Base-by-base conservation (phyloP, 2,113 vertebrate species). In the Notarius quadriscutis region DNA sequence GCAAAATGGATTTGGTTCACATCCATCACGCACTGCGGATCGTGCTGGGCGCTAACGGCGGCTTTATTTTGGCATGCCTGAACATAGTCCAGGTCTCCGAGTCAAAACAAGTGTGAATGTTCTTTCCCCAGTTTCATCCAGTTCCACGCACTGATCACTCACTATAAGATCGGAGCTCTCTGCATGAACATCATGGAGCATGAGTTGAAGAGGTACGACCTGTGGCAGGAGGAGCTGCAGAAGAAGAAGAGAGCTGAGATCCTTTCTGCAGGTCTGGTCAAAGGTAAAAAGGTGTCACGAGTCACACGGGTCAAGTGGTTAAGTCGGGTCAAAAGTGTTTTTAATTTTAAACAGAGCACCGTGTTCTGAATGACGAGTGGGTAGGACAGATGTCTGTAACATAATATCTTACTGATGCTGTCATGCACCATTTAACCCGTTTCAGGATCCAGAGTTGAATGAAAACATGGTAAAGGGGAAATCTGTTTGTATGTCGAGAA, bases 131-230 rank as follows among this genome's bases (percentile, higher is more conserved):
- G 97, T 89, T 99, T 98, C 95, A 97, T 96, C 90, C 97, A 97
- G 74, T 99, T 99, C 93, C 97, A 98, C 77, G 95, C 96, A 81
- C 95, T 97, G 87, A 97, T 99, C 90, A 97, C 97, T 41, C 97
- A 97, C 87, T 99, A 97, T 89, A 98, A 98, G 95, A 97, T 98
- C 48, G 97, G 97, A 88, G 96, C 97, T 58, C 94, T 99, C 0
- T 98, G 97, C 89, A 97, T 96, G 97, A 97, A 96, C 92, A 97
- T 98, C 86, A 97, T 98, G 77, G 97, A 99, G 89, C 97, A 98
- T 82, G 97, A 99, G 88, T 95, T 99, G 93, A 99, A 97, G 95
- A 96, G 97, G 90, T 97, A 95, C 9, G 96, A 98, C 87, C 96
- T 98, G 87, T 99, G 98, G 97, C 96, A 97, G 89, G 97, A 99